phyloP scores from a whole-genome alignment of 2,113 vertebrate genomes.

The Bos taurus region ARS-UCD2.0 NC_037333.1:63530001-63530500 shows the following conservation, averaged over 20 bases:
- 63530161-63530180: neutral
- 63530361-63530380: too few relatives aligned
- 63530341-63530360: neutral
- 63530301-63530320: neutral
- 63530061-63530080: neutral
- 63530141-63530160: neutral
- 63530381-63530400: too few relatives aligned
- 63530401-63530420: too few relatives aligned
- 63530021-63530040: neutral
- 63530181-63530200: neutral
- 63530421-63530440: too few relatives aligned
- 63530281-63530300: neutral
- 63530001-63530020: neutral
- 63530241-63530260: neutral
- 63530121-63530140: neutral
- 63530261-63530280: neutral
- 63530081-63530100: neutral
- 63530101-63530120: neutral
- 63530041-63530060: neutral
- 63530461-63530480: too few relatives aligned
- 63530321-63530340: neutral
- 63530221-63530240: neutral
- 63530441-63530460: too few relatives aligned
- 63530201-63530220: neutral
- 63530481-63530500: too few relatives aligned